A percentile compares a stretch with the other conserved stretches of the same genome.
phyloP scores from a whole-genome alignment of 2,113 vertebrate genomes.

The Coregonus clupeaformis region DNA sequence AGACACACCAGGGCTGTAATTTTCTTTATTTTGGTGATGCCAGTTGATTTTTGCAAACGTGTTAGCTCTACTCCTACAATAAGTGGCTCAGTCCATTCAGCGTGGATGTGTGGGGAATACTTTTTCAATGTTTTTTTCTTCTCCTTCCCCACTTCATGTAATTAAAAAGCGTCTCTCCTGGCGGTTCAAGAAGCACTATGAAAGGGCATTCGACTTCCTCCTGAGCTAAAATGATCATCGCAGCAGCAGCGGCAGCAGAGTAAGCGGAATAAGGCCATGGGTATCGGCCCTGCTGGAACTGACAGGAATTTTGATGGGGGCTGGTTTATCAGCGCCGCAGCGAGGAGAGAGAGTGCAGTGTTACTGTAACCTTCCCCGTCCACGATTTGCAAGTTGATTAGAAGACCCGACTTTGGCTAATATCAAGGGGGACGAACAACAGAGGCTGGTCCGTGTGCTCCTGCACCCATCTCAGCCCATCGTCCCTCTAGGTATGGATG shows the following conservation, averaged over 20 bases:
- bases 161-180: slow-evolving; percentile 41
- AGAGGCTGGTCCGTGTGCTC: background rate
- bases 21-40: no score
- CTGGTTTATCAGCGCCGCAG: slow-evolving; percentile 48
- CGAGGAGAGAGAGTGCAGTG: slow-evolving; percentile 11
- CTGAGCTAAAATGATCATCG: slow-evolving; percentile 35
- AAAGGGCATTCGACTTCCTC: slow-evolving; percentile 50
- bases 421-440: slow-evolving; percentile 40
- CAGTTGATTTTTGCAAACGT: background rate
- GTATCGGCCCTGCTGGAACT: slow-evolving; percentile 42
- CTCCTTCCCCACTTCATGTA: slow-evolving; percentile 16
- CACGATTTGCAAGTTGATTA: slow-evolving; percentile 61
- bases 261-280: slow-evolving; percentile 53
- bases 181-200: slow-evolving; percentile 31
- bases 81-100: background rate
- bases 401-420: slow-evolving; percentile 58
- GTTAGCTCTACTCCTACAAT: background rate
- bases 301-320: slow-evolving; percentile 63
- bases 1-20: no score
- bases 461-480: background rate
- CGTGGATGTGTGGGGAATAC: background rate
- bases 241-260: slow-evolving; percentile 10
- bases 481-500: no score
- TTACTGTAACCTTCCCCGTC: slow-evolving; percentile 45
- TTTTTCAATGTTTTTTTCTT: slow-evolving; percentile 25